Evolutionary conservation across 2,888 invertebrate genomes (phyloP), one percentile per base, ranked within the genome.

Genomic region (Congeria kusceri): DNA sequence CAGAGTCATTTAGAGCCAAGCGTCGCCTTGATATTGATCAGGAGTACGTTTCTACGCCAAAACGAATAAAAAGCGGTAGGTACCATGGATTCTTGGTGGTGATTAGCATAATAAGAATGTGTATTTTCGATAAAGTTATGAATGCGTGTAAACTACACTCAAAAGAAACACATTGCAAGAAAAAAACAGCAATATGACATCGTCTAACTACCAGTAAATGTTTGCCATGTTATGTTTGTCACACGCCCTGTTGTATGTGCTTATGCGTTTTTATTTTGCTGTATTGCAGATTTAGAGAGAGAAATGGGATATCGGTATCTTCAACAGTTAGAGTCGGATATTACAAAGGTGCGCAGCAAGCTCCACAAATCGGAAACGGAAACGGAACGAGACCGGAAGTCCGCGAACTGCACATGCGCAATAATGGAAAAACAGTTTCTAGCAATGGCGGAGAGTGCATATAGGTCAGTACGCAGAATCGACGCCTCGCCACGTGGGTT

Each of bases 361-460:
- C 58, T 84, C 20, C 58, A 47, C 58, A 73, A 70, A 39, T 58
- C 77, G 27, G 67, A 75, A 56, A 65, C 78, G 77, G 84, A 86
- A 81, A 77, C 75, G 62, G 65, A 73, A 47, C 39, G 39, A 13
- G 39, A 39, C 39, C 67, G 81, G 27, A 67, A 71, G 27, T 68
- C 77, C n/a, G 71, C 77, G 9, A 80, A 81, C 74, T 89, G 89
- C 83, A 80, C 87, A 80, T 89, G 89, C 84, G 86, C 87, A 64
- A 82, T 85, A 25, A 88, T 89, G 85, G 87, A 88, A 56, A 84
- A 77, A 63, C 83, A 88, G 68, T 88, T 88, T 73, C 72, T 89
- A 68, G 84, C 87, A 73, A 87, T 88, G 88, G 89, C 88, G 5
- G 87, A 87, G 47, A 85, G 87, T 57, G 89, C 89, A 0, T 89